phyloP scores from a whole-genome alignment of 1,140 invertebrate species.

The Brachionus angularis region DNA sequence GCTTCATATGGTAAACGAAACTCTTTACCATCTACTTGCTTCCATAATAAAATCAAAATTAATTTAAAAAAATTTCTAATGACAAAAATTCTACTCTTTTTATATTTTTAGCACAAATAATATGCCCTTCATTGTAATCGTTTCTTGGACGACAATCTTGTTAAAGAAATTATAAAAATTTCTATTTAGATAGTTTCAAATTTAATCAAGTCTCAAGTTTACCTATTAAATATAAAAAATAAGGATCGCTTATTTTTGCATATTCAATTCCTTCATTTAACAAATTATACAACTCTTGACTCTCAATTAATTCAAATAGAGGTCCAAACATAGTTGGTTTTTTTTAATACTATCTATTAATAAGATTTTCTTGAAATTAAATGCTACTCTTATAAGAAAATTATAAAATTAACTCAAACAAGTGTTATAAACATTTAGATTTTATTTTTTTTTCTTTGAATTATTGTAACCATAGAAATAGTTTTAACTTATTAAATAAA shows the following conservation, averaged over 20 bases:
- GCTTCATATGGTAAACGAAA: constrained; percentile 55
- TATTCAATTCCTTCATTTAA: constrained; percentile 51
- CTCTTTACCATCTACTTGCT: constrained; percentile 51
- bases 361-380: no score
- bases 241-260: constrained; percentile 53
- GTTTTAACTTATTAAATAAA: no score
- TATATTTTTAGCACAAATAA: constrained; percentile 54
- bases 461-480: no score
- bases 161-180: background rate
- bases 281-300: constrained; percentile 54
- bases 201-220: constrained; percentile 34
- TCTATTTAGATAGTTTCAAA: background rate
- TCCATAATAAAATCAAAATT: constrained; percentile 36
- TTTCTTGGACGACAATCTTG: constrained; percentile 30
- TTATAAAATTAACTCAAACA: no score
- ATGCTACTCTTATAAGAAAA: no score
- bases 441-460: no score
- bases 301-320: constrained; percentile 47
- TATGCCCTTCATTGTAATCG: constrained; percentile 57
- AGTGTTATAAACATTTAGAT: no score
- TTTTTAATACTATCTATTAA: no score
- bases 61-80: background rate
- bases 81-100: constrained; percentile 48
- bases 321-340: constrained; percentile 24
- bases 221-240: constrained; percentile 55